phyloP scores from a whole-genome alignment of 2,888 invertebrate species.

The Dynastes grantii region DNA sequence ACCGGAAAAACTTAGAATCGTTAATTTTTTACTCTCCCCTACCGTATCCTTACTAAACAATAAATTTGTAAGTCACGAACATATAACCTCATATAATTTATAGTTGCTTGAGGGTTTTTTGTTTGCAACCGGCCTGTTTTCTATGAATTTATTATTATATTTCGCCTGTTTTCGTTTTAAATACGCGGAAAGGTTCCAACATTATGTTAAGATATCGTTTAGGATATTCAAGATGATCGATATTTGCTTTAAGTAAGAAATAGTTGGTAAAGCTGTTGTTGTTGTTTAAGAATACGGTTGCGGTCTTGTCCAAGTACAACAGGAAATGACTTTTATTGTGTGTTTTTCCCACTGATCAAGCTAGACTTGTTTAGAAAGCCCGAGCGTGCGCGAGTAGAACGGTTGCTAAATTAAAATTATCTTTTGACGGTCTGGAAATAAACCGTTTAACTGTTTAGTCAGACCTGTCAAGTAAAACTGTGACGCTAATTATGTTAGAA shows the following conservation, averaged over 20 bases:
- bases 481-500: slow-evolving; percentile 64
- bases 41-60: slow-evolving; percentile 63
- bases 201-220: neutral
- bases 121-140: slow-evolving; percentile 38
- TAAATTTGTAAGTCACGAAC: slow-evolving; percentile 69
- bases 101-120: slow-evolving; percentile 52
- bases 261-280: slow-evolving; percentile 14
- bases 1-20: slow-evolving; percentile 69
- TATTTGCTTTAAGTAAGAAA: slow-evolving; percentile 7
- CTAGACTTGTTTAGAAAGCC: neutral
- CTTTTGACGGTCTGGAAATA: slow-evolving; percentile 64
- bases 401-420: slow-evolving; percentile 66
- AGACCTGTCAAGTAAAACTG: slow-evolving; percentile 63
- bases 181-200: neutral
- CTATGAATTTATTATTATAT: slow-evolving; percentile 55
- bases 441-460: slow-evolving; percentile 64
- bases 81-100: slow-evolving; percentile 65
- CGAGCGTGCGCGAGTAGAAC: slow-evolving; percentile 20
- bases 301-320: slow-evolving; percentile 44
- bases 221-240: neutral
- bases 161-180: slow-evolving; percentile 2
- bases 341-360: slow-evolving; percentile 12
- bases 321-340: slow-evolving; percentile 43
- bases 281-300: slow-evolving; percentile 7
- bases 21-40: slow-evolving; percentile 66